phyloP scores from a whole-genome alignment of 2,113 vertebrate species.

The Deroptyus accipitrinus region DNA sequence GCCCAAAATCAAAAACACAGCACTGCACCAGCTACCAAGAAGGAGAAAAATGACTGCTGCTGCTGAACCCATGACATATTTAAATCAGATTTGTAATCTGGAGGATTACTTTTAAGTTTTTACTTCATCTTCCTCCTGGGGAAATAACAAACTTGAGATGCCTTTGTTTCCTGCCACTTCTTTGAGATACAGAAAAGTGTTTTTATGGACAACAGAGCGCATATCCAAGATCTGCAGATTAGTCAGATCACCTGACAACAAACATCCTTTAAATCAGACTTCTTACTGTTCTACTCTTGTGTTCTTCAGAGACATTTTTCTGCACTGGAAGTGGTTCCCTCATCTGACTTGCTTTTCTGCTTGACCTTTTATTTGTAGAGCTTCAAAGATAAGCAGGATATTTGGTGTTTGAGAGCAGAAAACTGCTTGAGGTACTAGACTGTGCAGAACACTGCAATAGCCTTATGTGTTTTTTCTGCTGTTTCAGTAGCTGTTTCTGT shows the following conservation, averaged over 20 bases:
- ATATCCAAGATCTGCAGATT: not conserved
- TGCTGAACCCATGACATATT: not conserved
- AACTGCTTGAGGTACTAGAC: not conserved
- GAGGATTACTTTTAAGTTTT: not conserved
- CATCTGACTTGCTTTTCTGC: not conserved
- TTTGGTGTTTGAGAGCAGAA: not conserved
- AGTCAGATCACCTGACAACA: not conserved
- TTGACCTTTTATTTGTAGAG: constrained; percentile 3
- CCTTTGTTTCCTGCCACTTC: not conserved
- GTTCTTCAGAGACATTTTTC: not conserved
- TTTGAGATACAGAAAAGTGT: not conserved
- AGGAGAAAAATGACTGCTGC: too few relatives aligned
- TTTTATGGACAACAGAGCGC: not conserved
- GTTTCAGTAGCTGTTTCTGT: not conserved
- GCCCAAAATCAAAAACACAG: too few relatives aligned
- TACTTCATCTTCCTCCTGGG: not conserved
- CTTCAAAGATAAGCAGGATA: not conserved
- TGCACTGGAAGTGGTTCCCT: not conserved
- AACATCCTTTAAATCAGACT: not conserved
- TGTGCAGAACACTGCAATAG: not conserved
- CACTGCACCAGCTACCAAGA: too few relatives aligned
- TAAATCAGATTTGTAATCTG: not conserved
- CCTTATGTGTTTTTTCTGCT: not conserved
- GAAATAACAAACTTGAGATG: not conserved
- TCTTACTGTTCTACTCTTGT: not conserved